Percentiles rank a stretch among this genome's conserved stretches.
These are phyloP conservation scores for Cossypha dichroa DNA, from an alignment of 2,797 vertebrate species.

Conservation along the genomic window DNA sequence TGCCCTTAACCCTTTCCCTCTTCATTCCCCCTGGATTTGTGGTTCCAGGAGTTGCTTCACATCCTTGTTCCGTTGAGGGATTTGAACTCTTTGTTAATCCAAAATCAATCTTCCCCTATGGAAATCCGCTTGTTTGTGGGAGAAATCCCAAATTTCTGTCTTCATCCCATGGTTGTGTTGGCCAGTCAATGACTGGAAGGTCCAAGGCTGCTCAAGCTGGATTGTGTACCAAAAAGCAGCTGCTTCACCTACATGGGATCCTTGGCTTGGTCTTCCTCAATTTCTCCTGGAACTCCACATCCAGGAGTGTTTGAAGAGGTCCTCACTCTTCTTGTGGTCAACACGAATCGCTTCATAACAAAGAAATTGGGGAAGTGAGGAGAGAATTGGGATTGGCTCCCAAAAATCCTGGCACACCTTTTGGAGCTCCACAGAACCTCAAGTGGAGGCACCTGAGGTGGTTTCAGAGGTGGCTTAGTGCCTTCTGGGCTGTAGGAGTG, in stretches of 20 bases:
- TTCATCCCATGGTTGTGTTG: fast-evolving
- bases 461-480: neutral
- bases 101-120: fast-evolving
- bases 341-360: neutral
- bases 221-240: neutral
- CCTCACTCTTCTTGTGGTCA: neutral
- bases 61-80: fast-evolving
- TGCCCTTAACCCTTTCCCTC: neutral
- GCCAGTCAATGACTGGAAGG: neutral
- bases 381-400: neutral
- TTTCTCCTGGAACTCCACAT: neutral
- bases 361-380: neutral
- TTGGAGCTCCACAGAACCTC: fast-evolving
- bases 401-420: neutral
- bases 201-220: neutral
- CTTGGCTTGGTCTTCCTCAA: fast-evolving
- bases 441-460: fast-evolving
- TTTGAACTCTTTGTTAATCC: neutral
- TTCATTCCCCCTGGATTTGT: neutral
- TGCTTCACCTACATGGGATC: neutral
- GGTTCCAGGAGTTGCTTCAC: neutral
- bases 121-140: fast-evolving
- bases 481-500: neutral
- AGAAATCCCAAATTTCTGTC: neutral
- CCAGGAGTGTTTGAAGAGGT: neutral